Base-by-base conservation (phyloP, 2,888 invertebrate species). In the Caenorhabditis angaria region DNA sequence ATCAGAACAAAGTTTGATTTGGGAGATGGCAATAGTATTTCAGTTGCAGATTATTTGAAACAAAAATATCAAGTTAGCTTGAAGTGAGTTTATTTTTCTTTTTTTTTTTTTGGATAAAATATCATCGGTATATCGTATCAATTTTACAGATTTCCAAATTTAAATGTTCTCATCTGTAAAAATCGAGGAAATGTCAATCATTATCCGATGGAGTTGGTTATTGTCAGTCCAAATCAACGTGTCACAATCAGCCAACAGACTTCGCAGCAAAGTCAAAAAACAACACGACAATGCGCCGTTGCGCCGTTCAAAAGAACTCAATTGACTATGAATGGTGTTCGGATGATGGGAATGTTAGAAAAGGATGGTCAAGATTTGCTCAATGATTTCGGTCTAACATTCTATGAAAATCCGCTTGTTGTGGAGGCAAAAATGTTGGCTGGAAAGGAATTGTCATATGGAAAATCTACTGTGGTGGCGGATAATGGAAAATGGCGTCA, bases 211-310 rank as follows among this genome's bases (percentile, higher is more conserved):
- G 82, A 82, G 47, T 18, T 78, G 28, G 53, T 70, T 54, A 60
- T 51, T 0, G 70, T 82, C 28, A 25, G 65, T n/a, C 69, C 63
- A 27, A 75, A 68, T 51, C 82, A 82, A 61, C 68, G 82, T 1
- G 82, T 82, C 0, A 73, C 77, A 1, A 70, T 78, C 22, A 63
- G 66, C 2, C 80, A 82, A 55, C 68, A 72, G 28, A 80, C 78
- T 1, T 28, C 70, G 0, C 47, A 60, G 1, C 77, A 80, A 65
- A 61, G 69, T 14, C 41, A 59, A 24, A 72, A 75, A 0, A 82
- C 78, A 22, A 78, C 41, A 18, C 41, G 63, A 41, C 70, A 74
- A 54, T 74, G 74, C 20, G 74, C 74, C n/a, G 70, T 74, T 47
- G 53, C 64, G 12, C 74, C 74, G 14, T 29, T 56, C 20, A 57